Evolutionary conservation across 2,797 vertebrate genomes (phyloP).

Genomic region (Crenuchus spilurus): DNA sequence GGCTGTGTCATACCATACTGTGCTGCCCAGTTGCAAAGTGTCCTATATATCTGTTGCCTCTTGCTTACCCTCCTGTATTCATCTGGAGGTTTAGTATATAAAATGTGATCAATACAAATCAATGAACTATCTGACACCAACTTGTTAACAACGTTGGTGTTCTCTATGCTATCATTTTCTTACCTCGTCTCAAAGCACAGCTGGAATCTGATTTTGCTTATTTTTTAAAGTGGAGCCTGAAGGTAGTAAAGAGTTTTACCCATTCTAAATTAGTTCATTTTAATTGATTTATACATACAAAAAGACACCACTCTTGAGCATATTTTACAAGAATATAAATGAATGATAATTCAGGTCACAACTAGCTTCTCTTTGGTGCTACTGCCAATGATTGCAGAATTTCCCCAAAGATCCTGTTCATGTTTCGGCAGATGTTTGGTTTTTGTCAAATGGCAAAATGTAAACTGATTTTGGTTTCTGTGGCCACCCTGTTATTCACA

Average conservation of each 20-base stretch:
- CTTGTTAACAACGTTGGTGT: not conserved
- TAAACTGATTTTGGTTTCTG: no score
- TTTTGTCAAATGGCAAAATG: no score
- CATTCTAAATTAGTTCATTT: not conserved
- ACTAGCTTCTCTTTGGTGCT: not conserved
- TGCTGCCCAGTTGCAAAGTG: no score
- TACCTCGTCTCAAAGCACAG: slow-evolving; percentile 51
- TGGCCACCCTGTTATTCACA: no score
- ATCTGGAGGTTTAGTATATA: not conserved
- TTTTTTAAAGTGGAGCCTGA: slow-evolving; percentile 5
- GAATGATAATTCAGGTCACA: no score
- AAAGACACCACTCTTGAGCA: no score
- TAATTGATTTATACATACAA: not conserved
- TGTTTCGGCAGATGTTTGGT: no score
- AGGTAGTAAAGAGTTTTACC: not conserved
- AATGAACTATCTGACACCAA: slow-evolving; percentile 3
- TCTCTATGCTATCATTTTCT: slow-evolving; percentile 13
- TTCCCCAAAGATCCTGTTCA: no score
- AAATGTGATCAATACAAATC: not conserved
- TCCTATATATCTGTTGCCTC: not conserved
- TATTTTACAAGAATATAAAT: no score
- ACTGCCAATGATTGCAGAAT: no score
- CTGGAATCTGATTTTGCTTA: not conserved
- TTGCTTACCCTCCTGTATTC: not conserved
- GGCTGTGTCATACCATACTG: no score